Percentiles rank a stretch among this genome's conserved stretches.
phyloP scores from a whole-genome alignment of 2,888 invertebrate species.

The Eupithecia subfuscata region DNA sequence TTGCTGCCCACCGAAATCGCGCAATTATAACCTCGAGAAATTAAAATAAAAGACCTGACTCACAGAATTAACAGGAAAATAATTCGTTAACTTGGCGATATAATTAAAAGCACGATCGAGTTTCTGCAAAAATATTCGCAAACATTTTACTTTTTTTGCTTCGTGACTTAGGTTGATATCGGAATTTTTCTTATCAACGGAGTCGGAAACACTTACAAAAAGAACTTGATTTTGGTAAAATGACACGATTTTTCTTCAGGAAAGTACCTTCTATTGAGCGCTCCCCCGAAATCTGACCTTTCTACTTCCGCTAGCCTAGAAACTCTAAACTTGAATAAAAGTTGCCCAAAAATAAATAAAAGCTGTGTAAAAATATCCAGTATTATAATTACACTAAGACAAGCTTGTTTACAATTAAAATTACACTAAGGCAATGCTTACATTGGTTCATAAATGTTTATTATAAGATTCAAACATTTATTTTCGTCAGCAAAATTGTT shows the following conservation, averaged over 20 bases:
- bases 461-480: no score
- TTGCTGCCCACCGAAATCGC: no score
- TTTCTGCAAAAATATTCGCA: neutral
- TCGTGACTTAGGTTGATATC: neutral
- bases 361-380: neutral
- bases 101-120: neutral
- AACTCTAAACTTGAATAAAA: neutral
- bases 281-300: neutral
- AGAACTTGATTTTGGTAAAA: neutral
- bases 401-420: no score
- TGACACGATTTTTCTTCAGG: neutral
- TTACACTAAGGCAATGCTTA: no score
- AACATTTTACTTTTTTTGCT: neutral
- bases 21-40: no score
- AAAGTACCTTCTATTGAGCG: neutral
- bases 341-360: neutral
- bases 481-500: no score
- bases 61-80: neutral
- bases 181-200: neutral
- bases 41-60: no score
- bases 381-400: no score
- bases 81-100: neutral
- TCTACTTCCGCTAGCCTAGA: neutral
- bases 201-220: neutral
- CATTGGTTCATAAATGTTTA: no score